Evolutionary conservation across 2,797 vertebrate species (phyloP).

Genomic region (Tadarida brasiliensis): DNA sequence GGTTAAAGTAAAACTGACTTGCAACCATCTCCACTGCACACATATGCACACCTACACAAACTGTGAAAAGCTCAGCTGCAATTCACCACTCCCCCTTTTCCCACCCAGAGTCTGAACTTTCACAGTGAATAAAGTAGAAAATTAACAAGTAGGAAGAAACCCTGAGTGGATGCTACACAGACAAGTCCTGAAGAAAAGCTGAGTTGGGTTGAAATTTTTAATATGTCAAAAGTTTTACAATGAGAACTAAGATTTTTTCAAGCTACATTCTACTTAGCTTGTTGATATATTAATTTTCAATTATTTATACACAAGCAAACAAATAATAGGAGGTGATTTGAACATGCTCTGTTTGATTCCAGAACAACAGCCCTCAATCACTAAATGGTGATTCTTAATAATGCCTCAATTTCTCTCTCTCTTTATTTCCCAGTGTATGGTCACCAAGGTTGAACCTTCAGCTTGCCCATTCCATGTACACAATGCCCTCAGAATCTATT

Average conservation of each 20-base stretch:
- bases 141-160: slow-evolving; percentile 6
- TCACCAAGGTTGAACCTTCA: neutral
- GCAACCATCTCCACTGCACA: neutral
- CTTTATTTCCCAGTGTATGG: neutral
- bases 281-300: neutral
- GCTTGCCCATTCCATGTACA: neutral
- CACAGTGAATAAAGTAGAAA: slow-evolving; percentile 13
- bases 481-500: neutral
- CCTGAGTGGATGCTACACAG: neutral
- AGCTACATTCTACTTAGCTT: neutral
- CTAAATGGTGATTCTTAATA: neutral
- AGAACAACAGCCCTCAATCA: neutral
- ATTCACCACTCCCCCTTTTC: slow-evolving; percentile 2
- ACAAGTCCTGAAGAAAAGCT: slow-evolving; percentile 31
- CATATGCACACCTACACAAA: neutral
- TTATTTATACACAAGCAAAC: neutral
- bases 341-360: neutral
- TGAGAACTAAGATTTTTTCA: neutral
- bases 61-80: neutral
- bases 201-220: neutral
- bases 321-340: neutral
- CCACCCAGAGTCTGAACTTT: neutral
- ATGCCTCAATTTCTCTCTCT: slow-evolving; percentile 15
- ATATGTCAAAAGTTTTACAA: neutral
- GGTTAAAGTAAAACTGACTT: neutral